Evolutionary conservation across 2,797 vertebrate genomes (phyloP), one percentile per base, ranked within the genome.

Genomic region (Euphonia xanthogaster): DNA sequence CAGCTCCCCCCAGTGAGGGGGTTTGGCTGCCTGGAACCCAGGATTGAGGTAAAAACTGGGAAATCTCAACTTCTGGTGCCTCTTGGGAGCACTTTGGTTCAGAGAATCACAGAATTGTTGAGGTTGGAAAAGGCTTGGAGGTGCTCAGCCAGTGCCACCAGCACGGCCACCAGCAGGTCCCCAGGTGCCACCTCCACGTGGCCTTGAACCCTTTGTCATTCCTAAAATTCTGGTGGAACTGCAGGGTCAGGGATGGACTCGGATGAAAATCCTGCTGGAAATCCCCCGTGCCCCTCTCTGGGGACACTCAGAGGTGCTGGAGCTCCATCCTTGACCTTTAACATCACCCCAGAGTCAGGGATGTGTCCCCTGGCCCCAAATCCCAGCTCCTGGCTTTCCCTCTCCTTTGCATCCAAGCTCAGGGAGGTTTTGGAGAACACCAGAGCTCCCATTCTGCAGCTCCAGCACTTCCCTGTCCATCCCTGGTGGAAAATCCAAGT

Each of bases 191-290:
- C 73, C 31, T 8, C 48, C 63, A 7, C 3, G 1, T 3, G 53
- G n/a, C 14, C 6, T 6, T 15, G 37, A 8, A 8, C n/a, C 31
- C 27, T 15, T 13, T 8, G 0, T 0, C 5, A 13, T 23, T 14
- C 67, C 35, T 2, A 6, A 44, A 8, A 14, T 31, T 20, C 19
- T 13, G 30, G 10, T 18, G 51, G 88, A 61, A 21, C 35, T 14
- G 60, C 30, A 25, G 8, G 0, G 0, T 14, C 42, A 27, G 67
- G 37, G 50, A 6, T 7, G 7, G 67, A 11, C 12, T 4, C 0
- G 1, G 65, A 15, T 18, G 48, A 3, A 68, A 90, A 42, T 0
- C 1, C 51, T 11, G 57, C 42, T 80, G 83, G 76, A 20, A 50
- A 19, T 23, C 4, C 1, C 42, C 44, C 3, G 31, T 3, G 45